phyloP scores from a whole-genome alignment of 2,888 invertebrate species.

The Drosophila sordidula region DNA sequence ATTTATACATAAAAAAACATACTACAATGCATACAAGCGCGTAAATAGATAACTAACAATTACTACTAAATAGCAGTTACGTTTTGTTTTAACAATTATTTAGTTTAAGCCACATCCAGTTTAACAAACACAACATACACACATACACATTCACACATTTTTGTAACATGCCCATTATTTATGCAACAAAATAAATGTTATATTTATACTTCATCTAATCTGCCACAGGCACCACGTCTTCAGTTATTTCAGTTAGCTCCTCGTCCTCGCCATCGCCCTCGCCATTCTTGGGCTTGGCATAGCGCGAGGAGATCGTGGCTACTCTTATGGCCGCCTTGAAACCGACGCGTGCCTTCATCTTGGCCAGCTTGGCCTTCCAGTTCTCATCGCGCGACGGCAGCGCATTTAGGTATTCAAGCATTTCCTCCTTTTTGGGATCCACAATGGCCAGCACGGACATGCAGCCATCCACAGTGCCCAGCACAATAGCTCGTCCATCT shows the following conservation, averaged over 20 bases:
- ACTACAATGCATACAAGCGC: conserved; percentile 32
- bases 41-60: conserved; percentile 41
- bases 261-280: conserved; percentile 61
- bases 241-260: conserved; percentile 65
- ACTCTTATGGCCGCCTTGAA: conserved; percentile 89
- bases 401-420: conserved; percentile 87
- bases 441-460: conserved; percentile 94
- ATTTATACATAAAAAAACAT: conserved; percentile 43
- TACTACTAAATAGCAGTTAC: conserved; percentile 46
- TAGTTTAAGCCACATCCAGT: conserved; percentile 61
- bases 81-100: conserved; percentile 60
- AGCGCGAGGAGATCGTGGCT: conserved; percentile 86
- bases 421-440: conserved; percentile 89
- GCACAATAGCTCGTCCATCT: conserved; percentile 92
- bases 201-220: conserved; percentile 68
- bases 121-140: conserved; percentile 35
- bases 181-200: conserved; percentile 77
- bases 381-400: conserved; percentile 90
- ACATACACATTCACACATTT: conserved; percentile 45
- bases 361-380: conserved; percentile 90
- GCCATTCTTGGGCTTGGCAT: conserved; percentile 69
- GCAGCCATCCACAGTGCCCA: conserved; percentile 97
- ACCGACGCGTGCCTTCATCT: conserved; percentile 88
- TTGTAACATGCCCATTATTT: conserved; percentile 70
- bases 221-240: conserved; percentile 58